Evolutionary conservation across 2,797 vertebrate genomes (phyloP).

Genomic region (Parambassis ranga): DNA sequence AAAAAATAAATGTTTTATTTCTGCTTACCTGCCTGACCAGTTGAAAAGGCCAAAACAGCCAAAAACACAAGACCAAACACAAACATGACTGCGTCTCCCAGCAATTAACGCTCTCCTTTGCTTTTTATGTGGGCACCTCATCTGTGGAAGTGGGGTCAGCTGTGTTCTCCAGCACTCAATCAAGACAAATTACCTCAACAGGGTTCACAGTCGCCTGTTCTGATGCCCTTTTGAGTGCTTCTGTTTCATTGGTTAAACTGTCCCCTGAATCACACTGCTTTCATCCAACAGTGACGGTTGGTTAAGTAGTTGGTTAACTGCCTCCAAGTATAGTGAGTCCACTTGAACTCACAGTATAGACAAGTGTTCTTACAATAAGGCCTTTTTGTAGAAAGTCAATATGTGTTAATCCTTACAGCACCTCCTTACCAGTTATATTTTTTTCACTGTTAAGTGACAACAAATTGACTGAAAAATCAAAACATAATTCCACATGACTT

Average conservation of each 20-base stretch:
- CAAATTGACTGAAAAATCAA: neutral
- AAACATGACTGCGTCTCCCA: slow-evolving; percentile 44
- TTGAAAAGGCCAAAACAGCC: slow-evolving; percentile 17
- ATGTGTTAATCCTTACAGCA: no score
- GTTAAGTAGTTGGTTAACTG: slow-evolving; percentile 30
- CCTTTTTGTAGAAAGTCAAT: neutral
- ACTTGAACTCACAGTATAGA: neutral
- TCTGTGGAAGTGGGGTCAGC: slow-evolving; percentile 59
- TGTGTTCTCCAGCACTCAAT: slow-evolving; percentile 52
- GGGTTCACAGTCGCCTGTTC: neutral
- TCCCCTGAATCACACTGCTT: neutral
- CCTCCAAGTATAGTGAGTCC: neutral
- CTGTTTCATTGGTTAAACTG: slow-evolving; percentile 30
- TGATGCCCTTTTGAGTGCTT: slow-evolving; percentile 3
- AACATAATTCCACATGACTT: neutral
- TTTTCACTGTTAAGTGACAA: no score
- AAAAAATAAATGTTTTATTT: rapidly evolving
- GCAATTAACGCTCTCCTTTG: neutral
- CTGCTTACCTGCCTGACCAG: slow-evolving; percentile 53
- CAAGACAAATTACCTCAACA: slow-evolving; percentile 33
- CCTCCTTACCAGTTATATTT: no score
- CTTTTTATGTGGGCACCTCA: slow-evolving; percentile 44
- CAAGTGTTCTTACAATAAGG: neutral
- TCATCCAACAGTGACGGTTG: neutral
- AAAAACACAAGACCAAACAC: slow-evolving; percentile 31